These are phyloP conservation scores for Semicossyphus pulcher DNA, from an alignment of 2,113 vertebrate species.

Conservation along the genomic window DNA sequence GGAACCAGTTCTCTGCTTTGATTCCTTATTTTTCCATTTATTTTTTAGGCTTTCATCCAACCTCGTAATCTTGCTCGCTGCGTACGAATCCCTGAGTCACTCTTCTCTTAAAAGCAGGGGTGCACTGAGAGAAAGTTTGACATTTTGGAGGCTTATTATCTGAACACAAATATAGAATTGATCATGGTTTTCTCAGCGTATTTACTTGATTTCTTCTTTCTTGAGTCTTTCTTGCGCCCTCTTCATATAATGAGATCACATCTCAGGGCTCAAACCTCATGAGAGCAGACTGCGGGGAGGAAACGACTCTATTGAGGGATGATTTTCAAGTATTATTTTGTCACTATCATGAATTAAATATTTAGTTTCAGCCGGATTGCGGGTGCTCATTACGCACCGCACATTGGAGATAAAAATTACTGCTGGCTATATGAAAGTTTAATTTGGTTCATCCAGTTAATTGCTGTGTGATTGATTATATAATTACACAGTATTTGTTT, in stretches of 20 bases:
- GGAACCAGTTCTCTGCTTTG: slow-evolving; percentile 8
- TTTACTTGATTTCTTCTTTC: too few relatives aligned
- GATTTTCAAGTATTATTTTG: slow-evolving; percentile 66
- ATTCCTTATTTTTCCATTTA: neutral
- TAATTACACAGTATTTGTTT: slow-evolving; percentile 68
- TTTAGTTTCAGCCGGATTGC: slow-evolving; percentile 62
- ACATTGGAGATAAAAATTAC: slow-evolving; percentile 64
- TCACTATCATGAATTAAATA: slow-evolving; percentile 74
- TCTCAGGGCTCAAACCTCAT: slow-evolving; percentile 31
- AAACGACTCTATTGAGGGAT: slow-evolving; percentile 48
- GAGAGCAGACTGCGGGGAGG: slow-evolving; percentile 7
- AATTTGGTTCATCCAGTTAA: slow-evolving; percentile 71
- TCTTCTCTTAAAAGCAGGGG: slow-evolving; percentile 15
- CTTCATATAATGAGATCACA: slow-evolving; percentile 12
- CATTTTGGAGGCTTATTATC: neutral
- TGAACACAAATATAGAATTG: too few relatives aligned
- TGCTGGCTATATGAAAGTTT: slow-evolving; percentile 74
- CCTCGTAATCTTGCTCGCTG: neutral
- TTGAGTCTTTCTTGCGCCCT: neutral
- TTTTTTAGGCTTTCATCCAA: slow-evolving; percentile 14
- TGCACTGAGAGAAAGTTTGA: neutral
- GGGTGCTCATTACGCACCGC: slow-evolving; percentile 56
- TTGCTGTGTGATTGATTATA: slow-evolving; percentile 73
- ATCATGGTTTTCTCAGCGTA: neutral
- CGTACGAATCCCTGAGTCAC: slow-evolving; percentile 13